Base-by-base conservation (phyloP, 2,888 invertebrate genomes). In the Acleris sparsana region DNA sequence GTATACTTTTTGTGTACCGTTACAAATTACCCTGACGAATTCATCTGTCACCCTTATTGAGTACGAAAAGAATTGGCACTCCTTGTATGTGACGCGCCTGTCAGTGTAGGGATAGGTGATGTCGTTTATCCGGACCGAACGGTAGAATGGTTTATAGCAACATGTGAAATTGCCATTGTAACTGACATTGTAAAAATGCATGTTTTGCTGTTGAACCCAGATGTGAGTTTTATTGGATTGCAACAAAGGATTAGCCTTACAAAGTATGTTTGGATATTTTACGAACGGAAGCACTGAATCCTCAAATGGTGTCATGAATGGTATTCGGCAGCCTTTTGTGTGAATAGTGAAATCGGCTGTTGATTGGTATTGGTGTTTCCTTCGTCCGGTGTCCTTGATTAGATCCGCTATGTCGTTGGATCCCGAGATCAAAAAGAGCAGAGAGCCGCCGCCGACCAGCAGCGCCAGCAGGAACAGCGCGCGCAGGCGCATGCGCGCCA, bases 1-100 rank as follows among this genome's bases (percentile, higher is more conserved):
- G 33, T 75, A 77, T 13, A 80, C 68, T 68, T 71, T 72, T 57
- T 39, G 11, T 18, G 88, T 76, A 67, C 88, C 81, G 11, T 75
- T 85, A 80, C 96, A 96, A 48, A 84, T 87, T 20, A 96, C 94
- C 78, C 91, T 91, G 1, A 96, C 89, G 77, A 95, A 96, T 81
- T 96, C 96, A 53, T 93, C 87, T 3, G 75, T 75, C 3, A 92
- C 82, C 66, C 83, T 70, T 65, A 87, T 82, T 1, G 76, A 75
- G 9, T 85, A 75, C 3, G 82, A 73, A 71, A 95, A 94, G 44
- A 73, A 65, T 18, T 80, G 78, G 73, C 94, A 95, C 4, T 71
- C 58, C 1, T 84, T 80, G 71, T 88, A 93, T 62, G 86, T 69
- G 1, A 88, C 83, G 65, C 88, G 80, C 58, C 87, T 74, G 72